These are phyloP conservation scores for Ancistrus triradiatus DNA, from an alignment of 2,113 vertebrate species.

Conservation along the genomic window DNA sequence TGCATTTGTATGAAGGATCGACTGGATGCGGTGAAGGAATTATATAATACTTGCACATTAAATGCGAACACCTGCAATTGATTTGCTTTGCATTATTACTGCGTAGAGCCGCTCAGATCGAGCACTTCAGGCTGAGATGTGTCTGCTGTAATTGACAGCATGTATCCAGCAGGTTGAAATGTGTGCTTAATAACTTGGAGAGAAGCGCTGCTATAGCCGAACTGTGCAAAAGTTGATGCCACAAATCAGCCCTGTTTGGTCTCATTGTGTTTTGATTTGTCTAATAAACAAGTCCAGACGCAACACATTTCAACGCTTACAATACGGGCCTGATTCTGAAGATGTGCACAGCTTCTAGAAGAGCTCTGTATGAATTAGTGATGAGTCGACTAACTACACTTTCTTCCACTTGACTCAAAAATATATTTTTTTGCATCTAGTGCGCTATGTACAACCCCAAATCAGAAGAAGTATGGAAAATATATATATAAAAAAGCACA, in stretches of 20 bases:
- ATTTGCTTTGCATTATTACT: conserved; percentile 34
- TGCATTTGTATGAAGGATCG: conserved; percentile 5
- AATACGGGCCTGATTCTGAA: conserved; percentile 44
- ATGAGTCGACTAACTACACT: no score
- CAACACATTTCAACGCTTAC: conserved; percentile 37
- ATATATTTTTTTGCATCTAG: no score
- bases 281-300: not conserved
- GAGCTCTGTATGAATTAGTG: not conserved
- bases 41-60: not conserved
- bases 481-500: no score
- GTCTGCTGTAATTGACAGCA: conserved; percentile 26
- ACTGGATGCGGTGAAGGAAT: not conserved
- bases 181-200: conserved; percentile 35
- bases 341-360: conserved; percentile 6
- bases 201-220: not conserved
- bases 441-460: no score
- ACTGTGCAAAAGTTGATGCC: not conserved
- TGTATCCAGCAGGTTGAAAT: conserved; percentile 8
- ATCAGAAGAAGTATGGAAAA: no score
- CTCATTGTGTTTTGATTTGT: conserved; percentile 16
- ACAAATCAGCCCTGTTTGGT: conserved; percentile 36
- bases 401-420: no score
- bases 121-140: conserved; percentile 18
- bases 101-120: conserved; percentile 2
- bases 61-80: conserved; percentile 13